These are phyloP conservation scores for Lipophrys pholis DNA, from an alignment of 2,113 vertebrate genomes.

Conservation along the genomic window DNA sequence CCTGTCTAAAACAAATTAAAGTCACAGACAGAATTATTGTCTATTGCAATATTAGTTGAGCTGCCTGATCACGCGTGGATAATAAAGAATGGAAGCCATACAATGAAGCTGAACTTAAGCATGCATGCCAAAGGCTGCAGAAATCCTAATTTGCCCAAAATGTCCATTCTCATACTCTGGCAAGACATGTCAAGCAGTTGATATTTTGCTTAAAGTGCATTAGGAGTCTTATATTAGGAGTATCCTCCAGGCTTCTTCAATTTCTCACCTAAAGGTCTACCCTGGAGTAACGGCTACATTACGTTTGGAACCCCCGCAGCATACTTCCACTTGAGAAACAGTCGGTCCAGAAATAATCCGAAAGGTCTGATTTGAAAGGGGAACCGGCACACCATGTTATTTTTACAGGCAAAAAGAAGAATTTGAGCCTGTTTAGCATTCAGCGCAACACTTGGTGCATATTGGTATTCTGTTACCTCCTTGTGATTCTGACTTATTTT, in stretches of 20 bases:
- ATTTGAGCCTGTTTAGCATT: conserved; percentile 42
- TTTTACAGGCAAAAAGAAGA: conserved; percentile 1
- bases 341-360: neutral
- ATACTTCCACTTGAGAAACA: conserved; percentile 13
- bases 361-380: conserved; percentile 13
- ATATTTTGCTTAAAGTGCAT: neutral
- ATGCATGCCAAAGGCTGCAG: too few species aligned
- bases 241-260: conserved; percentile 31
- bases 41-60: too few species aligned
- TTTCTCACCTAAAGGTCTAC: conserved; percentile 8
- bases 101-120: too few species aligned
- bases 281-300: conserved; percentile 24
- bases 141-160: too few species aligned
- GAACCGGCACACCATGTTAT: neutral
- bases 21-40: too few species aligned
- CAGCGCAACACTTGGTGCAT: conserved; percentile 24
- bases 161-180: too few species aligned
- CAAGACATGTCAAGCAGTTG: too few species aligned
- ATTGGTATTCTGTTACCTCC: conserved; percentile 26
- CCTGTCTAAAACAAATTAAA: too few species aligned
- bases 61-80: too few species aligned
- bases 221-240: neutral
- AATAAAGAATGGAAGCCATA: too few species aligned
- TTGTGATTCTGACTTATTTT: conserved; percentile 57
- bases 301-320: conserved; percentile 6